Evolutionary conservation across 2,888 invertebrate species (phyloP), one percentile per base, ranked within the genome.

Genomic region (Achlya flavicornis): DNA sequence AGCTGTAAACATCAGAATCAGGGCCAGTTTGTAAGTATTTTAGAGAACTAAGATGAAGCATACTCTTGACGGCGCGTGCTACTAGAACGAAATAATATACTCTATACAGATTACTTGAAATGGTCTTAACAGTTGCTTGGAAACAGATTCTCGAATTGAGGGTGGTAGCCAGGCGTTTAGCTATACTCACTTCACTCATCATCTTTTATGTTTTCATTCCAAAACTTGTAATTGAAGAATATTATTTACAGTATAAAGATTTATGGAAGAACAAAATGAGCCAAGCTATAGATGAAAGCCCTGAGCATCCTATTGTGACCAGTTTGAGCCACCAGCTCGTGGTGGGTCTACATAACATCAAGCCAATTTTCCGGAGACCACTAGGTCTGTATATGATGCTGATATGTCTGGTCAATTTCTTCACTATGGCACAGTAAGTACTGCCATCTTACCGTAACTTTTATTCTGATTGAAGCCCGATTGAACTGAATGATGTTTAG

Each of bases 391-490:
- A 86, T 26, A 65, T 92, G 0, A 63, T 76, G 1, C 70, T 90
- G 26, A 83, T 91, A 1, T 87, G 89, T 60, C 65, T 69, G 0
- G 77, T 84, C 58, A 90, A 86, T 32, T 89, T 88, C 61, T 73
- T 85, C 11, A 79, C 80, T n/a, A 92, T 93, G 92, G 74, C 78
- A 5, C 67, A 88, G 93, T 93, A 74, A 91, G 93, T 89, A 77
- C 57, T 43, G 14, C 35, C n/a, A n/a, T n/a, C 26, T 4, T 26
- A 26, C 26, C 26, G 26, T 26, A 26, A 26, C 26, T 26, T 26
- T 26, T 26, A 26, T 26, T 26, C 26, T 2, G 26, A 26, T 26
- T 26, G 1, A 26, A 26, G 26, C 2, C 26, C 1, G 26, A 26
- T 26, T 26, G 26, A 26, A 26, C 2, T 26, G n/a, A n/a, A n/a